Evolutionary conservation across 2,888 invertebrate genomes (phyloP), one percentile per base, ranked within the genome.

Genomic region (Abscondita cerata): DNA sequence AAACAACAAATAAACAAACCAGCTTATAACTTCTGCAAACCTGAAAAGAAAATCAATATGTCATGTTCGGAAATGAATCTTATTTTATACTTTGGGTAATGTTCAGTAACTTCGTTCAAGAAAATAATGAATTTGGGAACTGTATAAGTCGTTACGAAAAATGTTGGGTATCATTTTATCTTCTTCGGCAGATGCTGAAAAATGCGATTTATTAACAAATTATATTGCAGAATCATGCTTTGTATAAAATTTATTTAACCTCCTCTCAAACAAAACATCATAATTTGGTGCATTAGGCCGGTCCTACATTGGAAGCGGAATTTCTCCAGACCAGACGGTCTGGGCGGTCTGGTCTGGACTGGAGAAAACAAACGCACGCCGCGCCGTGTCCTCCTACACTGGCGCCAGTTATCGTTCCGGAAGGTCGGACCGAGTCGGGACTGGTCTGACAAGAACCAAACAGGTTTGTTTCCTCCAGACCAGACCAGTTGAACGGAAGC

Each of bases 241-340:
- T 36, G 15, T 66, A 57, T 64, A 52, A n/a, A 47, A 54, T 9
- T 38, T 68, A 19, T 61, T 59, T 40, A 46, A 58, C 8, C 44
- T 52, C n/a, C 20, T 25, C 38, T 68, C n/a, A 53, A 59, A 25
- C 70, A 11, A 70, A 69, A 46, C 59, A 62, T 20, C 70, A 69
- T 59, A 54, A 64, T 54, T 48, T 70, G 11, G 40, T 57, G 8
- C 67, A 69, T 41, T 70, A 67, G n/a, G n/a, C n/a, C n/a, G n/a
- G n/a, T n/a, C n/a, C n/a, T n/a, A n/a, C n/a, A n/a, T n/a, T n/a
- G n/a, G n/a, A n/a, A n/a, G n/a, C n/a, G n/a, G n/a, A n/a, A n/a
- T n/a, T n/a, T n/a, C n/a, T n/a, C n/a, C n/a, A n/a, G n/a, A n/a
- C n/a, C n/a, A n/a, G n/a, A n/a, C n/a, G n/a, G n/a, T n/a, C n/a